These are phyloP conservation scores for Leptothorax acervorum DNA, from an alignment of 2,888 invertebrate genomes.

Conservation along the genomic window DNA sequence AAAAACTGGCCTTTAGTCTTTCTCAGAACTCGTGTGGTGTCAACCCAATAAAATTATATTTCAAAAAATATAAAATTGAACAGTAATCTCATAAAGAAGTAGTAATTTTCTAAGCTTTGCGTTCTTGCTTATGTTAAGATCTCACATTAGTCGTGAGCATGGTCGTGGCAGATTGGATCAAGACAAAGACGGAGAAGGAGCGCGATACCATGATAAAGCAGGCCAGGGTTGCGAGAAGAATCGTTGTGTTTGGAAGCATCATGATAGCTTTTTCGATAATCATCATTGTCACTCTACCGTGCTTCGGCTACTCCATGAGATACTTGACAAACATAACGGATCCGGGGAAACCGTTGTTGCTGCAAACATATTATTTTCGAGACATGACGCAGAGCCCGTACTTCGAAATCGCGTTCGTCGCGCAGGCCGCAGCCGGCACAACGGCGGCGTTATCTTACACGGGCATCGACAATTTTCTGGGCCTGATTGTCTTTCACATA, in stretches of 20 bases:
- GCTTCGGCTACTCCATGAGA: conserved; percentile 22
- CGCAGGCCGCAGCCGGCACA: neutral
- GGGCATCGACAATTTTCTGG: conserved; percentile 37
- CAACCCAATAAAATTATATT: too few species aligned
- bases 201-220: conserved; percentile 55
- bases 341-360: neutral
- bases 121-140: conserved; percentile 8
- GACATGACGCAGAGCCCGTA: conserved; percentile 17
- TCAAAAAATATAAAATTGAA: too few species aligned
- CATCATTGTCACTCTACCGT: conserved; percentile 6
- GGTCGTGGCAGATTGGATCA: conserved; percentile 58
- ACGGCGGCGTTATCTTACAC: conserved; percentile 19
- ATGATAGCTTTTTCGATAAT: neutral
- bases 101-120: neutral
- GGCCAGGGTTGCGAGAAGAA: conserved; percentile 46
- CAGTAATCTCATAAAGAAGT: too few species aligned
- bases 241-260: conserved; percentile 49
- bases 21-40: too few species aligned
- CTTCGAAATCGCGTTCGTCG: conserved; percentile 29
- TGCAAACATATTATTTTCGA: conserved; percentile 17
- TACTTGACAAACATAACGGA: conserved; percentile 27
- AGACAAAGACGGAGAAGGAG: conserved; percentile 45
- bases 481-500: conserved; percentile 24
- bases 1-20: too few species aligned
- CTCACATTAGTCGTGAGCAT: conserved; percentile 40